Conservation (phyloP, 1,140 invertebrate species). For the Antheraea pernyi region DNA sequence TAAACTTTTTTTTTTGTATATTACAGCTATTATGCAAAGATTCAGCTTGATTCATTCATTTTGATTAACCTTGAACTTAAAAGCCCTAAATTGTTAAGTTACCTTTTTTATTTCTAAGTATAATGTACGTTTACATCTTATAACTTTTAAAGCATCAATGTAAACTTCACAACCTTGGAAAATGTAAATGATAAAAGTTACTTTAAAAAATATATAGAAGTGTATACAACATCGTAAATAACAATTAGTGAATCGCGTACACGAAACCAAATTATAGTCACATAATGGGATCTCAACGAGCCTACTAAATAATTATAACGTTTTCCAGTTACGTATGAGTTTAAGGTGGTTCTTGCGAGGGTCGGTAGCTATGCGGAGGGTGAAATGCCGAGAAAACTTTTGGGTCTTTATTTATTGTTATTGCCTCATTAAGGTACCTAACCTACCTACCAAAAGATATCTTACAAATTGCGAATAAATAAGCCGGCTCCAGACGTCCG, state of each 20-base stretch:
- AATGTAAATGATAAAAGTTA: neutral
- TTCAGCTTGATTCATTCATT: too few relatives aligned
- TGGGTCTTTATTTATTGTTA: conserved; percentile 79
- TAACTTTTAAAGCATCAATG: too few relatives aligned
- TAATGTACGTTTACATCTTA: too few relatives aligned
- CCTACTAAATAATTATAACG: conserved; percentile 55
- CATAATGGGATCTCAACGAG: conserved; percentile 25
- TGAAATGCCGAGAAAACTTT: conserved; percentile 73
- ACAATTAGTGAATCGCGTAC: conserved; percentile 12
- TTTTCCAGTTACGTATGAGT: conserved; percentile 60
- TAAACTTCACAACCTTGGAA: too few relatives aligned
- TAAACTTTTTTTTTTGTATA: too few relatives aligned
- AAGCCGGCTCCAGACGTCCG: conserved; percentile 53
- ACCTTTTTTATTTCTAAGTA: too few relatives aligned
- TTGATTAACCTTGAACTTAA: too few relatives aligned
- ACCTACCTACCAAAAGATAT: conserved; percentile 72
- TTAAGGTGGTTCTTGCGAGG: conserved; percentile 63
- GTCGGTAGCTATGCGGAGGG: conserved; percentile 44
- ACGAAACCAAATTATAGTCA: conserved; percentile 11
- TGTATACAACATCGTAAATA: conserved; percentile 2
- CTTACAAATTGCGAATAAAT: conserved; percentile 78
- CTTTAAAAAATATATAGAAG: neutral
- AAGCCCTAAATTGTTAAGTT: too few relatives aligned
- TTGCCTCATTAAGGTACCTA: conserved; percentile 75
- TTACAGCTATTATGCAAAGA: too few relatives aligned